phyloP scores from a whole-genome alignment of 2,797 vertebrate species.

The Australoheros facetus region DNA sequence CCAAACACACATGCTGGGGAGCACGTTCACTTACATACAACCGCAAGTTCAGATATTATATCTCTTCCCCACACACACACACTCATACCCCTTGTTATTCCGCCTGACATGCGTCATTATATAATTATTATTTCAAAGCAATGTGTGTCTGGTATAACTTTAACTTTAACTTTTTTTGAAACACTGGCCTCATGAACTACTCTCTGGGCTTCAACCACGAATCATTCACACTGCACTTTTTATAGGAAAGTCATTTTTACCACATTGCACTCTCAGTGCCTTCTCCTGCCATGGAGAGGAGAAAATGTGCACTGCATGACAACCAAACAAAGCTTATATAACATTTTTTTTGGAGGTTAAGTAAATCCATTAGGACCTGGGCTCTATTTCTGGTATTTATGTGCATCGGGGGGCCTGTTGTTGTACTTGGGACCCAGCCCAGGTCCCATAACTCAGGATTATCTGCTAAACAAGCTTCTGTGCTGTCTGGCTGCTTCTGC shows the following conservation, averaged over 20 bases:
- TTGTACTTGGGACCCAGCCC: conserved; percentile 44
- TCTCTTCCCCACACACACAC: not conserved
- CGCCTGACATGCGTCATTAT: conserved; percentile 32
- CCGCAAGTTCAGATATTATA: conserved; percentile 36
- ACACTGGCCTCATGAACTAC: conserved; percentile 38
- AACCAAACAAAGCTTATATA: conserved; percentile 22
- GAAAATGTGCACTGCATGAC: not conserved
- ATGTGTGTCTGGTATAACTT: conserved; percentile 45
- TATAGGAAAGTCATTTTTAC: conserved; percentile 6
- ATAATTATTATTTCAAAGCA: conserved; percentile 49
- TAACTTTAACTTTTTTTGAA: conserved; percentile 16
- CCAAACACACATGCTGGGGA: conserved; percentile 58
- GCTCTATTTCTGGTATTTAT: conserved; percentile 50
- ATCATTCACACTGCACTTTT: conserved; percentile 26
- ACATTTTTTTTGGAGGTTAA: conserved; percentile 35
- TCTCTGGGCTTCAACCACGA: conserved; percentile 34
- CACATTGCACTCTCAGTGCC: conserved; percentile 26
- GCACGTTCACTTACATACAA: conserved; percentile 49
- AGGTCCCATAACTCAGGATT: conserved; percentile 43
- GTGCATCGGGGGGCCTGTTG: conserved; percentile 36
- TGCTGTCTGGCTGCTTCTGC: conserved; percentile 29
- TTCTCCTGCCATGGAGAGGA: conserved; percentile 5
- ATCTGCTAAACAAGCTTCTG: conserved; percentile 50
- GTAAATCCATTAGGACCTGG: conserved; percentile 14
- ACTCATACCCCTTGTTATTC: not conserved